phyloP scores from a whole-genome alignment of 2,797 vertebrate genomes.

The Vireo griseus region DNA sequence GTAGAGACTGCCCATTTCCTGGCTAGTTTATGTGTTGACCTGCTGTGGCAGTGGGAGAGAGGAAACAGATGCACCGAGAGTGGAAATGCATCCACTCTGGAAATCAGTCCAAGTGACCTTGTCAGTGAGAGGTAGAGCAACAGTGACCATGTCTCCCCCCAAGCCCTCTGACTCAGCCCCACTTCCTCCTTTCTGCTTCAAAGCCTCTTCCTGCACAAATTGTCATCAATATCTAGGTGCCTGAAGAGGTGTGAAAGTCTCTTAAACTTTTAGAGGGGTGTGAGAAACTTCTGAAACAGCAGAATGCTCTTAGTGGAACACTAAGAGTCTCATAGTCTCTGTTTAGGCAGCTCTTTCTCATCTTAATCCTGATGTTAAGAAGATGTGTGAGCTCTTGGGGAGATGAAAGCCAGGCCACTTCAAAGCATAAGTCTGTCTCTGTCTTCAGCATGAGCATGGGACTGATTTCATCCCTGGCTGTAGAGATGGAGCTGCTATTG shows the following conservation, averaged over 20 bases:
- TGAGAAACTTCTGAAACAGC: neutral
- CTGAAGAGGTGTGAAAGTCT: neutral
- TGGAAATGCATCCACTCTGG: conserved; percentile 10
- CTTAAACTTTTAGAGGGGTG: neutral
- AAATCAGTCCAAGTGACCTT: neutral
- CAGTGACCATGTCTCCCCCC: neutral
- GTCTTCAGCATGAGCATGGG: neutral
- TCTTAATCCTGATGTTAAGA: neutral
- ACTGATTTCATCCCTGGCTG: neutral
- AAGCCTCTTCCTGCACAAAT: neutral
- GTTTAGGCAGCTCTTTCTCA: neutral
- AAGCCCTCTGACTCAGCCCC: neutral
- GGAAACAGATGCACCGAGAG: conserved; percentile 43
- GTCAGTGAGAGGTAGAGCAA: neutral
- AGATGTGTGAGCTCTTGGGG: neutral
- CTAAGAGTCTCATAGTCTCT: neutral
- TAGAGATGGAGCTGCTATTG: neutral
- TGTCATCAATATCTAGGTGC: neutral
- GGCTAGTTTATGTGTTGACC: neutral
- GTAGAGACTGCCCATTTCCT: conserved; percentile 30
- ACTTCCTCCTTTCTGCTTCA: neutral
- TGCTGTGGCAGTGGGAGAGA: neutral
- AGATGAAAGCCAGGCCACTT: conserved; percentile 18
- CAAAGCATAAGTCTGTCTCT: neutral
- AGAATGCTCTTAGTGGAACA: neutral